These are phyloP conservation scores for Leucophenga varia DNA, from an alignment of 1,140 invertebrate species.

Conservation along the genomic window DNA sequence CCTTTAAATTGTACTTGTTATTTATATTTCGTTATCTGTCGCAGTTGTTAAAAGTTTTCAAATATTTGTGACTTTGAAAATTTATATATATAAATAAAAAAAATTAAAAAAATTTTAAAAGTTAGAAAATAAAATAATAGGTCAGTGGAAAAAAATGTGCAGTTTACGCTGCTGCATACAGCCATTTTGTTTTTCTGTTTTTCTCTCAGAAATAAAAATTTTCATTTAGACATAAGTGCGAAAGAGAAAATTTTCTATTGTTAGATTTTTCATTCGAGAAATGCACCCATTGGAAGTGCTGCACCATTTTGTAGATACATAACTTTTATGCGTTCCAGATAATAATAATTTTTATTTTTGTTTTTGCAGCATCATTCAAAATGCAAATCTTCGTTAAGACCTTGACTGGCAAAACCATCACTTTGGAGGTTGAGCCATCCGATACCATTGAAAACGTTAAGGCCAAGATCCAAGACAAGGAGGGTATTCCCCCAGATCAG, in stretches of 20 bases:
- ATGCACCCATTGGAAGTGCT: conserved; percentile 77
- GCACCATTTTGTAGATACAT: conserved; percentile 66
- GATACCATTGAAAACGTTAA: conserved; percentile 85
- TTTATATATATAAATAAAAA: background rate
- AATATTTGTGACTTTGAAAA: too few relatives aligned
- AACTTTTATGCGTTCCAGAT: too few relatives aligned
- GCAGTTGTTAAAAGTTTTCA: too few relatives aligned
- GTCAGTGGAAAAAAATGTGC: conserved; percentile 74
- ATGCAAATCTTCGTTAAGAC: conserved; percentile 85
- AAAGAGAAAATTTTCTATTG: too few relatives aligned
- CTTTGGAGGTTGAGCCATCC: conserved; percentile 75
- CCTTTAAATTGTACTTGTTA: too few relatives aligned
- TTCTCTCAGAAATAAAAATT: too few relatives aligned
- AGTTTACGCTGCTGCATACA: conserved; percentile 77
- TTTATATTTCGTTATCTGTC: too few relatives aligned
- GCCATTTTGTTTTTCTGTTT: too few relatives aligned
- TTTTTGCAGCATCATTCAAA: too few relatives aligned
- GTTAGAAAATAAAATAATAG: background rate
- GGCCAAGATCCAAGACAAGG: conserved; percentile 76
- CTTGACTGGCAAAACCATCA: conserved; percentile 82
- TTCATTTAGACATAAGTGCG: too few relatives aligned
- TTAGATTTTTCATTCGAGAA: too few relatives aligned
- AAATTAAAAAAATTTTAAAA: conserved; percentile 8
- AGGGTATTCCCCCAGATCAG: conserved; percentile 74
- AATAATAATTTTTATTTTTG: too few relatives aligned